Percentiles rank a stretch among this genome's conserved stretches.
Conservation (phyloP, 2,888 invertebrate genomes). For the Ferdinandea cuprea region DNA sequence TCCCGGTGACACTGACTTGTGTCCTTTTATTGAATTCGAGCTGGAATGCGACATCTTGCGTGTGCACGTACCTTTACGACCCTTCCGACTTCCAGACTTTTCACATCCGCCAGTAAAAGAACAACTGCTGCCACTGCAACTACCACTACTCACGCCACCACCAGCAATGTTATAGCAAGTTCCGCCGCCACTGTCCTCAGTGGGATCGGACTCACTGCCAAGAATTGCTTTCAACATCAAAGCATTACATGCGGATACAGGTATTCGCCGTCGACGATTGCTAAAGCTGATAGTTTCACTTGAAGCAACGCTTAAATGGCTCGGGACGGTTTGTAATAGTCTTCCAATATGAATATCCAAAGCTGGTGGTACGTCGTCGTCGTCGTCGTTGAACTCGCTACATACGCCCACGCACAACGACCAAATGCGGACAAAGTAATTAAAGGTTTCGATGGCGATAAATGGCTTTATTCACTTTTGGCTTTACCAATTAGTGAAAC, state of each 20-base stretch:
- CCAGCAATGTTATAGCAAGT: conserved; percentile 52
- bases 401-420: conserved; percentile 71
- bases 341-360: conserved; percentile 60
- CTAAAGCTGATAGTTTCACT: conserved; percentile 35
- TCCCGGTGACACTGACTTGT: conserved; percentile 80
- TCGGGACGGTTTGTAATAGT: conserved; percentile 40
- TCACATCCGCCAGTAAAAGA: conserved; percentile 50
- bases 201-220: conserved; percentile 80
- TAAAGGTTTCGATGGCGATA: conserved; percentile 70
- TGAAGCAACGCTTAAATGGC: conserved; percentile 24
- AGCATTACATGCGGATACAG: conserved; percentile 80
- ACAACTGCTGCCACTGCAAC: conserved; percentile 70
- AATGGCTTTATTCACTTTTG: conserved; percentile 26
- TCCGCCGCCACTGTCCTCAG: conserved; percentile 77
- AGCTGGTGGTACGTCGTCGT: conserved; percentile 31
- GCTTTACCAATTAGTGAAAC: conserved; percentile 22
- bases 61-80: conserved; percentile 75
- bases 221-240: conserved; percentile 82
- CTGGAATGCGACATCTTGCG: conserved; percentile 78
- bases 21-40: conserved; percentile 77
- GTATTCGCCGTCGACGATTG: conserved; percentile 78
- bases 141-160: conserved; percentile 44
- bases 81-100: conserved; percentile 75
- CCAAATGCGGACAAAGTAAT: conserved; percentile 65
- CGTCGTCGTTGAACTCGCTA: conserved; percentile 75